Base-by-base conservation (phyloP, 2,888 invertebrate species). In the Andrena minutula region DNA sequence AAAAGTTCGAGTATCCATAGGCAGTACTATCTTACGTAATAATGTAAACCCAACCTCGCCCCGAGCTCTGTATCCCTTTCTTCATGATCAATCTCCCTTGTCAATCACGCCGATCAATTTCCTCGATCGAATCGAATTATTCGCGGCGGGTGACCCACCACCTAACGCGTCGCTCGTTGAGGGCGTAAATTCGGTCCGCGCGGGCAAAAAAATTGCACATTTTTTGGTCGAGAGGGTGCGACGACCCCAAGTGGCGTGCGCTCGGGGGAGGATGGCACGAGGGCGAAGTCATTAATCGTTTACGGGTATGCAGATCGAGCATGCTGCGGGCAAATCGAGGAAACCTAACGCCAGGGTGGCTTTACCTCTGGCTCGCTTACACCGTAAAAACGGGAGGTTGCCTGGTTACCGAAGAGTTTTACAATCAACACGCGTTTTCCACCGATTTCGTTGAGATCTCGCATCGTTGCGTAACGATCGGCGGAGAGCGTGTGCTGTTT, bases 211-310 rank as follows among this genome's bases (percentile, higher is more conserved):
- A 58, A 35, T 4, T 32, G 23, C 30, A 16, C 20, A 16, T 5
- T 66, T 60, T 75, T 82, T 60, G 2, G 20, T 20, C n/a, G 26
- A 28, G 23, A 26, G n/a, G n/a, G 58, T 10, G 20, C 2, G 61
- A 26, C 58, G 49, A 41, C 8, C 16, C 28, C 20, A 32, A 16
- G 8, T 8, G 41, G 56, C 16, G 12, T 6, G 10, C 26, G 12
- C 20, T 26, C 28, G 20, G 20, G 23, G 53, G 58, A 20, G 74
- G 63, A 63, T 61, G 66, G 66, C 60, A 76, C 30, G 61, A 53
- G 60, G 71, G 35, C 28, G 65, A 70, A 60, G 76, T 76, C 82
- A 83, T 85, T 83, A 85, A 85, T 85, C 85, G 85, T 85, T 85
- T 85, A 83, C 76, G 58, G 70, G 61, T 75, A 76, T 79, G 78